Percentiles rank a stretch among this genome's conserved stretches.
These are phyloP conservation scores for Calyptomena viridis DNA, from an alignment of 2,113 vertebrate species.

Conservation along the genomic window DNA sequence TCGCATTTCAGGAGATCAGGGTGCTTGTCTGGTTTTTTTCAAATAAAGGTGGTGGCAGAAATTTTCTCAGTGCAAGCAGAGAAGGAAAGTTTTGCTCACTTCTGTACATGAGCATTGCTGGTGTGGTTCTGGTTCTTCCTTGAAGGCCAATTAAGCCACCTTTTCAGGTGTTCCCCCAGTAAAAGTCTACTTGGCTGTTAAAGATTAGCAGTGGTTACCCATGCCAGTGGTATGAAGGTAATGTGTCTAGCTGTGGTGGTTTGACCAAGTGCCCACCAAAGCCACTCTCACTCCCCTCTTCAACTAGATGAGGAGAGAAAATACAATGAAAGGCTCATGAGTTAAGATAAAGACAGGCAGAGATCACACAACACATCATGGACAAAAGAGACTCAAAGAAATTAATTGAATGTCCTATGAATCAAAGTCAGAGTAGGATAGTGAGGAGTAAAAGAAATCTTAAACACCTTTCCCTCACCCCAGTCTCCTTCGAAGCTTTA, in stretches of 20 bases:
- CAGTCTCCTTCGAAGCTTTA: background rate
- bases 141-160: background rate
- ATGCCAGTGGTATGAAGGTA: background rate
- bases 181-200: background rate
- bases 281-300: background rate
- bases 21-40: background rate
- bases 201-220: background rate
- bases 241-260: background rate
- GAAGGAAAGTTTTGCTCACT: background rate
- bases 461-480: background rate
- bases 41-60: background rate
- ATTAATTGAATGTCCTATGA: background rate
- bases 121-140: background rate
- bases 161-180: background rate
- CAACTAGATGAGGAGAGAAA: background rate
- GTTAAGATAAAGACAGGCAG: background rate
- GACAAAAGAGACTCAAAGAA: background rate
- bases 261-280: background rate
- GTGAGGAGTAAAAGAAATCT: background rate
- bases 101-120: background rate
- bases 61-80: background rate
- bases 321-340: background rate
- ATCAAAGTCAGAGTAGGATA: background rate
- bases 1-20: background rate
- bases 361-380: background rate